Base-by-base conservation (phyloP, 1,140 invertebrate species). In the Bombus confusus region DNA sequence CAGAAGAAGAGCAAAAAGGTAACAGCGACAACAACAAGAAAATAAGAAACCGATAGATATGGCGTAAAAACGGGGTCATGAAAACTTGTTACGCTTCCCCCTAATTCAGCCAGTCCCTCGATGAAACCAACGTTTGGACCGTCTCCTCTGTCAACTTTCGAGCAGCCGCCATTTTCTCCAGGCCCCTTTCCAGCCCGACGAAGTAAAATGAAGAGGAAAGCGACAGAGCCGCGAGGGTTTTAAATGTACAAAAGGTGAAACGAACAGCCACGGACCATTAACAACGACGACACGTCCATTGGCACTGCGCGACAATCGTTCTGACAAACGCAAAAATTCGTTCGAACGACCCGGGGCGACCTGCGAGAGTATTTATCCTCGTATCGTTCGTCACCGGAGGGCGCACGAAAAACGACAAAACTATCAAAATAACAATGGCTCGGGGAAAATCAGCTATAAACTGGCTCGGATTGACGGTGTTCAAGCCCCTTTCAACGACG, bases 251-350 rank as follows among this genome's bases (percentile, higher is more conserved):
- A 12, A n/a, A 28, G 37, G 18, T n/a, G 15, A n/a, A 31, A n/a
- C 6, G 8, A 28, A 77, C n/a, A 76, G 83, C 64, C 59, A 78
- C 64, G 52, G 86, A 68, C 79, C 15, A 47, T 34, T n/a, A 34
- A 41, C 80, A 64, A 75, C 37, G 18, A 37, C 15, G 8, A 43
- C 69, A 25, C 34, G 25, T 18, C 66, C 59, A 59, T 59, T 39
- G 34, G 18, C 71, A 28, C 22, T 22, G 25, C 59, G 31, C 62
- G 86, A 86, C 43, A 64, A 83, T 75, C 52, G 66, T 79, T 86
- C 47, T n/a, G 85, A 68, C 52, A 74, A 71, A 83, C 79, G 74
- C 74, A 80, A 64, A 88, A 87, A 90, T 91, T 87, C 83, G 80
- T 69, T 78, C 85, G 66, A 83, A 80, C 57, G 59, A 68, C 3